A percentile compares a stretch with the other conserved stretches of the same genome.
Conservation (phyloP, 2,113 vertebrate genomes). For the Hippocampus mohnikei region DNA sequence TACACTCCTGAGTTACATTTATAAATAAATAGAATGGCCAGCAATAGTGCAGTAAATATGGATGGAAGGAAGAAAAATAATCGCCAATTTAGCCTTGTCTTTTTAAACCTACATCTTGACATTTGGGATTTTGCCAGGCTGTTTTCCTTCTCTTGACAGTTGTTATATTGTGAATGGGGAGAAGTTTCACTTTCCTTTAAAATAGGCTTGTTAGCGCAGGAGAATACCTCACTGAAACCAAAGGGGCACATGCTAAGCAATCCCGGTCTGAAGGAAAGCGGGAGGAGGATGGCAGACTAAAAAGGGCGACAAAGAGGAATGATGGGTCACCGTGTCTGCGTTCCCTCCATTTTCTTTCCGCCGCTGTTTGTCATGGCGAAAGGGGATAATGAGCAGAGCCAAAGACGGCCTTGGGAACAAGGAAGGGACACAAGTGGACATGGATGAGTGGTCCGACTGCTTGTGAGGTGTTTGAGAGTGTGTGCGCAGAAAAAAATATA, state of each 20-base stretch:
- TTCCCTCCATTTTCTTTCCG: constrained; percentile 23
- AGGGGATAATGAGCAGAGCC: constrained; percentile 52
- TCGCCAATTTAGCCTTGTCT: constrained; percentile 64
- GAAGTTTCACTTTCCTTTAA: constrained; percentile 41
- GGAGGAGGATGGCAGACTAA: constrained; percentile 1
- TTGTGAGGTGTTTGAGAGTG: not conserved
- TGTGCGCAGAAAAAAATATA: not conserved
- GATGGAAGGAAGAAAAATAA: constrained; percentile 67
- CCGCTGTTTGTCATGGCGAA: constrained; percentile 15
- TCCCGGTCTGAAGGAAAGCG: constrained; percentile 34
- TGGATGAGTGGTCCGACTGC: not conserved
- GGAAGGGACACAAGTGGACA: not conserved
- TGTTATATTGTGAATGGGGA: constrained; percentile 37
- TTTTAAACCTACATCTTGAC: constrained; percentile 60
- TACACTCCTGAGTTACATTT: constrained; percentile 17
- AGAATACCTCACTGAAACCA: constrained; percentile 42
- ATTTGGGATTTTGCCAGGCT: constrained; percentile 53
- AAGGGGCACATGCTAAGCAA: constrained; percentile 38
- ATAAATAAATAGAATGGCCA: constrained; percentile 47
- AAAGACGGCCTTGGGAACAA: constrained; percentile 11
- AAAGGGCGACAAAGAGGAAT: constrained; percentile 16
- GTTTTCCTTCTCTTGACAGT: constrained; percentile 50
- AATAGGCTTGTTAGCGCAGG: constrained; percentile 59
- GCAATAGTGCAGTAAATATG: constrained; percentile 22
- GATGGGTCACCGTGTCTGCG: constrained; percentile 27